Base-by-base conservation (phyloP, 2,888 invertebrate genomes). In the Hirudinaria manillensis region DNA sequence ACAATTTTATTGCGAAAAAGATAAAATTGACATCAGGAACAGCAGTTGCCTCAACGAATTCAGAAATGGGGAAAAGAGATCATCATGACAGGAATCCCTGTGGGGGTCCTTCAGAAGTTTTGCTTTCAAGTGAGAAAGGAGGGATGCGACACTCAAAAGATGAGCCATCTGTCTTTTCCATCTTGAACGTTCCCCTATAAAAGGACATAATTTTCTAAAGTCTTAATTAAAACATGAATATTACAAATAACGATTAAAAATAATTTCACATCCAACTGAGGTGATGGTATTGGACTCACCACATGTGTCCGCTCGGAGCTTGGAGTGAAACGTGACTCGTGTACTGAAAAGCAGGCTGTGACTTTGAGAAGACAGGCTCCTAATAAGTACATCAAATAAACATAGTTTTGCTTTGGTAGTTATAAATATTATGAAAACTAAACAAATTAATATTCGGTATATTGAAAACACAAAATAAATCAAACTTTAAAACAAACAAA, bases 121-220 rank as follows among this genome's bases (percentile, higher is more conserved):
- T 95, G 82, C 95, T 95, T 87, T 98, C 97, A 78, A 98, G 87
- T 0, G 94, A 94, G 86, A 98, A 97, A 0, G 98, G 95, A 61
- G 98, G 98, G 83, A 99, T 97, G 83, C 95, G 90, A 84, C 96
- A 96, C 86, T 98, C 97, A 86, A 98, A 98, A 0, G 93, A 92
- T 84, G 93, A 93, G 2, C 97, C 97, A 86, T 98, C 96, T 85
- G 96, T 94, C 77, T 96, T 89, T 87, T 98, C 97, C 91, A 99
- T 93, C 81, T 95, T 89, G 84, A 97, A 98, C 3, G 95, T 96
- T 75, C 98, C 98, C 92, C 92, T 92, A 82, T 67, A 61, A 66
- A n/a, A n/a, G 13, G 29, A 19, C 13, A n/a, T 27, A 66, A 66
- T 19, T 29, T 19, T n/a, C 16, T 27, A 13, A n/a, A 13, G 66